A percentile compares a stretch with the other conserved stretches of the same genome.
phyloP scores from a whole-genome alignment of 2,113 vertebrate genomes.

The Hystrix cristata region DNA sequence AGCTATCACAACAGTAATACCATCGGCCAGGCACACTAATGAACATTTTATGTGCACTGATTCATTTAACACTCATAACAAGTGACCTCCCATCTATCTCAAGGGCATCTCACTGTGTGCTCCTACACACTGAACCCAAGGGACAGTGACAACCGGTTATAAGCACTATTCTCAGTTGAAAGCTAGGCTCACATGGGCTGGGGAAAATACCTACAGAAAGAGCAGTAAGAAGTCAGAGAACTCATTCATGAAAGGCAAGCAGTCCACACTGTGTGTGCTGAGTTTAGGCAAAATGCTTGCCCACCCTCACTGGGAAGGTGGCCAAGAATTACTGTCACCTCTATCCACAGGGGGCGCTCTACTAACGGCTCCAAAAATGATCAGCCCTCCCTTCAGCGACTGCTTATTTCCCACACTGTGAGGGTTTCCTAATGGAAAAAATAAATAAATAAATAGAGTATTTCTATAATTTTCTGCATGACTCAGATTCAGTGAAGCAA shows the following conservation, averaged over 20 bases:
- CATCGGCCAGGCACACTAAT: background rate
- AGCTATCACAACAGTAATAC: background rate
- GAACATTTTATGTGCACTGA: background rate
- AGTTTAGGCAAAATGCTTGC: background rate
- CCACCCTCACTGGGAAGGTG: background rate
- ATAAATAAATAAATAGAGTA: background rate
- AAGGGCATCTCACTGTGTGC: background rate
- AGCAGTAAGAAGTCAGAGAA: background rate
- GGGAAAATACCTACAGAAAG: background rate
- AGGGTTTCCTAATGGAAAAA: background rate
- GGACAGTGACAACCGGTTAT: background rate
- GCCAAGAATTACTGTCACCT: background rate
- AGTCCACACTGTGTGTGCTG: background rate
- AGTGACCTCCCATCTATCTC: background rate
- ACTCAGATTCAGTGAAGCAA: conserved; percentile 1
- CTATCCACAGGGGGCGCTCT: background rate
- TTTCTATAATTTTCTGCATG: background rate
- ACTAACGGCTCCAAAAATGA: background rate
- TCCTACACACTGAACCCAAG: background rate
- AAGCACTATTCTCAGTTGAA: background rate
- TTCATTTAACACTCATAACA: background rate
- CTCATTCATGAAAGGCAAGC: background rate
- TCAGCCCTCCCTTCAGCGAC: background rate
- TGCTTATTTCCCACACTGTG: background rate
- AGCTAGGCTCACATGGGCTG: background rate